Percentiles rank a stretch among this genome's conserved stretches.
These are phyloP conservation scores for Drosophila persimilis DNA, from an alignment of 1,140 invertebrate genomes.

Conservation along the genomic window DNA sequence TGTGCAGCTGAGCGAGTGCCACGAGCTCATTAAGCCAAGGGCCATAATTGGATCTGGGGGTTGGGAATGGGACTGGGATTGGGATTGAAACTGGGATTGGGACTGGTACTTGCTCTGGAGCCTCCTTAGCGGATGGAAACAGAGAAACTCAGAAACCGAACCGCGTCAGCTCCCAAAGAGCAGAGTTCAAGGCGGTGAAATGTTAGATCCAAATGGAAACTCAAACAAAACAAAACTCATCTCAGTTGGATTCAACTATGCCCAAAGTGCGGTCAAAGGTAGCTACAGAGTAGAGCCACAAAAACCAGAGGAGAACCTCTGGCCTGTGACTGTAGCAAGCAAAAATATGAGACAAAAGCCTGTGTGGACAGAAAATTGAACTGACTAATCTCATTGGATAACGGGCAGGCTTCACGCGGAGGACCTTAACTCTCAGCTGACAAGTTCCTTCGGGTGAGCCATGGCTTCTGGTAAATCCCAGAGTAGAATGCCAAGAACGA, in stretches of 20 bases:
- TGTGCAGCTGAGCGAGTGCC: slow-evolving; percentile 11
- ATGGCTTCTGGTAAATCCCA: too few species aligned
- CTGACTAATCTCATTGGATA: too few species aligned
- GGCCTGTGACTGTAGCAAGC: too few species aligned
- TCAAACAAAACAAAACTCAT: slow-evolving; percentile 13
- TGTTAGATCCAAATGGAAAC: background rate
- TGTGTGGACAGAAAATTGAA: background rate
- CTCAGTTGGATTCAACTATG: slow-evolving; percentile 3
- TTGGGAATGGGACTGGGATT: background rate
- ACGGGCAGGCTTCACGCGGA: too few species aligned
- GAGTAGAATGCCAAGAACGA: too few species aligned
- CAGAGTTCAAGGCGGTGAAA: slow-evolving; percentile 44
- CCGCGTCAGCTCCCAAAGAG: slow-evolving; percentile 37
- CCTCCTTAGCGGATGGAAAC: background rate
- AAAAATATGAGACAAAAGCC: background rate
- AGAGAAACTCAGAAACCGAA: background rate
- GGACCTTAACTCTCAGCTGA: too few species aligned
- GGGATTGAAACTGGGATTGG: background rate
- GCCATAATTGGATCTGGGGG: slow-evolving; percentile 25
- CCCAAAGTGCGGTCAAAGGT: slow-evolving; percentile 41
- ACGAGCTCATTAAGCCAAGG: slow-evolving; percentile 34
- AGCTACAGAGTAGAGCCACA: slow-evolving; percentile 10
- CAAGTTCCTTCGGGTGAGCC: too few species aligned
- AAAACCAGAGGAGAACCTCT: background rate
- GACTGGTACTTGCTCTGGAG: background rate